phyloP scores from a whole-genome alignment of 2,113 vertebrate genomes.

The Crypturellus undulatus region DNA sequence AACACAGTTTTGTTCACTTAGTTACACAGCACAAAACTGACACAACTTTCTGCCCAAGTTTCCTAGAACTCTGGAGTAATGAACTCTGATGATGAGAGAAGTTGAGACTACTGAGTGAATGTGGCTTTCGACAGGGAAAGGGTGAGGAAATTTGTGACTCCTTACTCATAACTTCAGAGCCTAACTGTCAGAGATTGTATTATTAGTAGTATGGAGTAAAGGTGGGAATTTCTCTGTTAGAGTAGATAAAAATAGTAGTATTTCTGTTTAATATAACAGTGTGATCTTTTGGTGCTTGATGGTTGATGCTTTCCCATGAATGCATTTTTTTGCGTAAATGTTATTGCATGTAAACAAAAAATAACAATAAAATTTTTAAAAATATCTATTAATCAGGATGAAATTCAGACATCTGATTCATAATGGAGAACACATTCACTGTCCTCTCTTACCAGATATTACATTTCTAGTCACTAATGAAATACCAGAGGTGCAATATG shows the following conservation, averaged over 20 bases:
- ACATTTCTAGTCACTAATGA: constrained; percentile 36
- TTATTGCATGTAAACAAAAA: neutral
- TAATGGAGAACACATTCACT: neutral
- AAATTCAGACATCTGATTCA: neutral
- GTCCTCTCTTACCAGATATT: neutral
- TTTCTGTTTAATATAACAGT: neutral
- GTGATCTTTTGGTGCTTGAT: neutral
- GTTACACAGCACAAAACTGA: neutral
- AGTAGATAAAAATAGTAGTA: fast-evolving
- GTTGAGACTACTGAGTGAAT: neutral
- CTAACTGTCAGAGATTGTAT: neutral
- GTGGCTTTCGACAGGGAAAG: no score
- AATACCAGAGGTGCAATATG: constrained; percentile 21
- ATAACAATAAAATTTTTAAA: no score
- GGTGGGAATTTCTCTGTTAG: neutral
- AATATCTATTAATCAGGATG: neutral
- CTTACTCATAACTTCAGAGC: neutral
- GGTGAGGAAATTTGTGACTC: neutral
- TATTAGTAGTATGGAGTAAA: neutral
- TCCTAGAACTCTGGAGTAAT: neutral
- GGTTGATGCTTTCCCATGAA: neutral
- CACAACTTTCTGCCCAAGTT: neutral
- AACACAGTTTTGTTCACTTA: neutral
- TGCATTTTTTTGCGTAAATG: neutral
- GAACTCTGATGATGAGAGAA: neutral